phyloP scores from a whole-genome alignment of 2,888 invertebrate genomes.

The Endotricha flammealis region DNA sequence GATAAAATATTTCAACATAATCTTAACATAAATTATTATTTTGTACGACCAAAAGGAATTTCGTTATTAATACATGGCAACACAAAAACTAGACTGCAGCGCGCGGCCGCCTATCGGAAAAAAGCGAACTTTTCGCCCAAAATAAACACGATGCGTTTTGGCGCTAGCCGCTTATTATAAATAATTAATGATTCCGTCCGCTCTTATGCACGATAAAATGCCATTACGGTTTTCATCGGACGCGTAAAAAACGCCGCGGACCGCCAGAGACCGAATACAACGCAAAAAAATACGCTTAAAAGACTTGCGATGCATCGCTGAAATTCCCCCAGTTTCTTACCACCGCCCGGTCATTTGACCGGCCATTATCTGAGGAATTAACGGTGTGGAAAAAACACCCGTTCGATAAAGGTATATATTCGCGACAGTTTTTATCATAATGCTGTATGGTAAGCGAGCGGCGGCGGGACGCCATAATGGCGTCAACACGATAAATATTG shows the following conservation, averaged over 20 bases:
- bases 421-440: conserved; percentile 60
- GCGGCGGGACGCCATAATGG: conserved; percentile 48
- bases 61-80: not conserved
- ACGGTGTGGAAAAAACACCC: conserved; percentile 65
- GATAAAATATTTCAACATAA: too few relatives aligned
- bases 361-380: conserved; percentile 75
- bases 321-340: conserved; percentile 73
- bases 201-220: conserved; percentile 78
- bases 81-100: conserved; percentile 14
- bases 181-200: conserved; percentile 75
- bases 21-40: too few relatives aligned
- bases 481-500: conserved; percentile 63
- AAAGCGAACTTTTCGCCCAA: conserved; percentile 41
- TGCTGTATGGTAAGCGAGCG: conserved; percentile 52
- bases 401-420: conserved; percentile 68
- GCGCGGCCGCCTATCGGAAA: conserved; percentile 40
- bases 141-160: conserved; percentile 60
- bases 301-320: conserved; percentile 71
- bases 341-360: conserved; percentile 70
- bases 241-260: conserved; percentile 67
- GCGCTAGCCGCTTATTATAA: conserved; percentile 76
- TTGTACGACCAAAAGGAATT: not conserved
- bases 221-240: conserved; percentile 76
- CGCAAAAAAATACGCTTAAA: conserved; percentile 67
- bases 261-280: conserved; percentile 59